Evolutionary conservation across 2,888 invertebrate species (phyloP), one percentile per base, ranked within the genome.

Genomic region (Euclidia mi): DNA sequence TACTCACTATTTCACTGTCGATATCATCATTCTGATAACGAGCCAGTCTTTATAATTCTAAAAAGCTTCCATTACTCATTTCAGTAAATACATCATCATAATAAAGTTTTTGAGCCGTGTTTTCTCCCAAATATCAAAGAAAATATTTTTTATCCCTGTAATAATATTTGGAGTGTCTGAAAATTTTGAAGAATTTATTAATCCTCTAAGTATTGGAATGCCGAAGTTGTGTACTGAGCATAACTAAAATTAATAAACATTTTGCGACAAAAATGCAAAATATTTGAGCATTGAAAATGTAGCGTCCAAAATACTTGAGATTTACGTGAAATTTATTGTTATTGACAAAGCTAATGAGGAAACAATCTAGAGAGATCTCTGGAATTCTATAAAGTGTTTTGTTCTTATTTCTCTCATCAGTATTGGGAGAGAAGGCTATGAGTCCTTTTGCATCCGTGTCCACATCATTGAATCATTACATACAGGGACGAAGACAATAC

Each of bases 401-500:
- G 25, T 25, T 43, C n/a, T 11, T 49, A 17, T 37, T 31, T 12
- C 32, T 34, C 20, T 34, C 14, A 12, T 45, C 20, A 11, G 29
- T 41, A 11, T 29, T 44, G 17, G 17, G 28, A 20, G 11, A 49
- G 25, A 58, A 28, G 38, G 28, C 49, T 47, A 41, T 12, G 41
- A 46, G 29, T 38, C 55, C 56, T 63, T 62, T 50, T 50, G 47
- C 78, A 81, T 86, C 88, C 85, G 87, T 91, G 90, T 85, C 79
- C 78, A 79, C 77, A 76, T 80, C 81, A 71, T 78, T 72, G 67
- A 71, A 76, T 80, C 78, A 79, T 73, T 78, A 82, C 81, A 77
- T 92, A 93, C 93, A 94, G 93, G 93, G 93, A 93, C 86, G 85
- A 86, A 80, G 93, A 94, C 93, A 94, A 94, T 94, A 94, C 83